phyloP scores from a whole-genome alignment of 2,113 vertebrate species.

The Erinaceus europaeus region DNA sequence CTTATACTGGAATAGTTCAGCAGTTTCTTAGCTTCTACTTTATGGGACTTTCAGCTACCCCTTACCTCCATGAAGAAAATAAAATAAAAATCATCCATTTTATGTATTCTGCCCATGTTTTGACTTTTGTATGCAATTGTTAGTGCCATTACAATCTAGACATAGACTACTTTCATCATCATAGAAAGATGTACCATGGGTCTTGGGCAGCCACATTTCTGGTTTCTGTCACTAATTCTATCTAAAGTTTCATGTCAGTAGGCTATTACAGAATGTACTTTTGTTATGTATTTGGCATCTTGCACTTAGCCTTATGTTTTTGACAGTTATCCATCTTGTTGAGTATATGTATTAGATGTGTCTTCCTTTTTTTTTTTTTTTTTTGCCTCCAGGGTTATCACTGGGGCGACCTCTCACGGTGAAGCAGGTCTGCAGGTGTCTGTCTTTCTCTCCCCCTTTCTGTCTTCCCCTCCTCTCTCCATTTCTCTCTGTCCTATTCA shows the following conservation, averaged over 20 bases:
- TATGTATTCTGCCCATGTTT: not conserved
- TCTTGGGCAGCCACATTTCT: not conserved
- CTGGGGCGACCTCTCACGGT: too few species aligned
- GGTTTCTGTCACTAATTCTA: not conserved
- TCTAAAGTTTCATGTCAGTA: not conserved
- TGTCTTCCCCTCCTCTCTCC: too few species aligned
- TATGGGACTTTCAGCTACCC: not conserved
- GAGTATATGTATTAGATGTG: not conserved
- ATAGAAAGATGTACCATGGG: not conserved
- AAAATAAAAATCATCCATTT: not conserved
- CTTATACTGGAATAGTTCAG: not conserved
- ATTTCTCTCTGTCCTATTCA: too few species aligned
- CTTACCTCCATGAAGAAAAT: not conserved
- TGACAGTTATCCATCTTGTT: not conserved
- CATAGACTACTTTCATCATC: not conserved
- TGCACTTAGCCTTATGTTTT: not conserved
- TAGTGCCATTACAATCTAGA: not conserved
- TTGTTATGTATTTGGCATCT: constrained; percentile 1
- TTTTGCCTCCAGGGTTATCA: too few species aligned
- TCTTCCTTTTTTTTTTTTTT: not conserved
- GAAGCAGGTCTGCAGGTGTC: too few species aligned
- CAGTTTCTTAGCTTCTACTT: not conserved
- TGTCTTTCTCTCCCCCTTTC: too few species aligned
- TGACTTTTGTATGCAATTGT: not conserved
- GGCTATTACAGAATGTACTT: not conserved